Percentiles rank a stretch among this genome's conserved stretches.
Conservation (phyloP, 1,140 invertebrate genomes). For the Drosophila lowei region DNA sequence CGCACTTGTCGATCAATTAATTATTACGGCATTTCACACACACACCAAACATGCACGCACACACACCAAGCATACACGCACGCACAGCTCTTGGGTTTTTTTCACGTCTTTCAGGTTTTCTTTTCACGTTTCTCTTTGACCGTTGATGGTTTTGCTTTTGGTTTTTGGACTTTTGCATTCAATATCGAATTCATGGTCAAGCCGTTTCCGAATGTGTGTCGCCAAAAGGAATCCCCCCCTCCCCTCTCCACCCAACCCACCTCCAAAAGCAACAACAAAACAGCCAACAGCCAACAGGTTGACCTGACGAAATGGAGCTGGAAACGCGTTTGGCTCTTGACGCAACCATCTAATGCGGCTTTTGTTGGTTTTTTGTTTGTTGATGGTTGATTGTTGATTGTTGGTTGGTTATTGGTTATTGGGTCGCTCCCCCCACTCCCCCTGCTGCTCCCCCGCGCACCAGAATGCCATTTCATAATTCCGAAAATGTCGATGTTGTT, state of each 20-base stretch:
- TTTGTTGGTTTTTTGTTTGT: conserved; percentile 26
- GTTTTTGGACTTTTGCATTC: conserved; percentile 74
- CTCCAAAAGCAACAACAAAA: too few species aligned
- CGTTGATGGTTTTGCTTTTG: conserved; percentile 14
- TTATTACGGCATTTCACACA: conserved; percentile 75
- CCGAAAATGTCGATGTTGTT: conserved; percentile 29
- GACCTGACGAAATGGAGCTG: conserved; percentile 77
- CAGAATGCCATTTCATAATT: conserved; percentile 71
- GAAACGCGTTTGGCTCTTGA: conserved; percentile 57
- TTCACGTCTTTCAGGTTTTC: conserved; percentile 57
- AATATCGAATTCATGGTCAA: conserved; percentile 79
- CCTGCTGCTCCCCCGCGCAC: not conserved
- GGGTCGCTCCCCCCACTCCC: conserved; percentile 30
- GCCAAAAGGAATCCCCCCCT: conserved; percentile 59
- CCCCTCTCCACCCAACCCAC: not conserved
- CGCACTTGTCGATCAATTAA: conserved; percentile 80
- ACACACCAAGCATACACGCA: conserved; percentile 1
- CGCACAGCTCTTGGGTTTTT: conserved; percentile 55
- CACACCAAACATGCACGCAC: conserved; percentile 29
- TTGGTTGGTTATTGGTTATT: conserved; percentile 42
- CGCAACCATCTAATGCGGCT: conserved; percentile 71
- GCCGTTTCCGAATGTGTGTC: conserved; percentile 69
- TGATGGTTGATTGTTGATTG: conserved; percentile 11
- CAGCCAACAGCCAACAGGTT: conserved; percentile 56
- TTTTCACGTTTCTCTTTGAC: conserved; percentile 64